Conservation (phyloP, 2,797 vertebrate species). For the Clarias platycephalus region DNA sequence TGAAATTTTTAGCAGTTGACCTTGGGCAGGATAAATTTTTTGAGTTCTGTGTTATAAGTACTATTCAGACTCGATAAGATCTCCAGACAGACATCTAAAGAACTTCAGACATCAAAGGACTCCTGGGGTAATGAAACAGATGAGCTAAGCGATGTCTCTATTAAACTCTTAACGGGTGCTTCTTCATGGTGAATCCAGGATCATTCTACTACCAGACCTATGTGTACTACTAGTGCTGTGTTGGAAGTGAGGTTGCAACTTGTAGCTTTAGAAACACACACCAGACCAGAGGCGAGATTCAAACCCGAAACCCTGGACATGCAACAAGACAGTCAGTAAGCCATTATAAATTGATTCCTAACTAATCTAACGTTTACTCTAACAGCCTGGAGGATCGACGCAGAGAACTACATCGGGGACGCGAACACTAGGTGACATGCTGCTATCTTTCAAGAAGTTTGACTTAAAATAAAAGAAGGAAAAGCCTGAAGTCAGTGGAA, state of each 20-base stretch:
- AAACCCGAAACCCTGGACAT: no score
- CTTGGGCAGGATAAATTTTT: background rate
- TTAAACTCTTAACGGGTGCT: background rate
- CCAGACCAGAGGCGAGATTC: no score
- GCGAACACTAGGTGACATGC: background rate
- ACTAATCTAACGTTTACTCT: background rate
- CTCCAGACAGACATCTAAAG: background rate
- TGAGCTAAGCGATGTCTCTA: no score
- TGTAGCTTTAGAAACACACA: background rate
- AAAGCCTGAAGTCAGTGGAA: background rate
- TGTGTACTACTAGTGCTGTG: background rate
- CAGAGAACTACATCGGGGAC: no score
- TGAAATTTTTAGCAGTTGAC: background rate
- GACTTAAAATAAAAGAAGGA: background rate
- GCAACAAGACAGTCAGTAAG: no score
- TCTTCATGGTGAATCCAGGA: background rate
- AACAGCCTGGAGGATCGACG: background rate
- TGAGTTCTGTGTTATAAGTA: background rate
- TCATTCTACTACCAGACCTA: background rate
- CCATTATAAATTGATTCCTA: background rate
- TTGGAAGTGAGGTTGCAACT: no score
- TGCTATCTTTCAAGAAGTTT: background rate
- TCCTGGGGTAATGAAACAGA: background rate
- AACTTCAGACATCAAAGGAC: background rate
- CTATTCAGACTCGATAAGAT: background rate